These are phyloP conservation scores for Gonatopus flavifemur DNA, from an alignment of 1,140 invertebrate species.

Conservation along the genomic window DNA sequence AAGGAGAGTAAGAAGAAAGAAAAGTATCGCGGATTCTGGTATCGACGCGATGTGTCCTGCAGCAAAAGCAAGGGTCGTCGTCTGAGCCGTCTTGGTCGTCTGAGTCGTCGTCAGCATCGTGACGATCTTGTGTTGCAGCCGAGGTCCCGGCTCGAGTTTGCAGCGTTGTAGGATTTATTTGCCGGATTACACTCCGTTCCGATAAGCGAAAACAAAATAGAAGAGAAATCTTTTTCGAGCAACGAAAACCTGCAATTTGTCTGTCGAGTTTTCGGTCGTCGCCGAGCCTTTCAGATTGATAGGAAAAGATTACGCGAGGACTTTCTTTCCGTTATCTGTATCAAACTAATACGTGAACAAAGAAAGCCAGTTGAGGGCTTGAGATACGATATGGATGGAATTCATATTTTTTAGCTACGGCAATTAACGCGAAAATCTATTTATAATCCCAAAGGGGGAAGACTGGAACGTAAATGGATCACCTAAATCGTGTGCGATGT, in stretches of 20 bases:
- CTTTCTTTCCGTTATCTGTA: not conserved
- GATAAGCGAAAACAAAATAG: slow-evolving; percentile 44
- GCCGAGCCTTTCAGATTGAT: slow-evolving; percentile 39
- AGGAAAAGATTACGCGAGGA: slow-evolving; percentile 37
- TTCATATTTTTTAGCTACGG: no score
- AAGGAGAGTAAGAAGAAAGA: not conserved
- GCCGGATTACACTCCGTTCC: slow-evolving; percentile 36
- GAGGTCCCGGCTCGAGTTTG: no score
- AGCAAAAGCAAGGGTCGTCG: slow-evolving; percentile 5
- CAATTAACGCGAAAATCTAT: not conserved
- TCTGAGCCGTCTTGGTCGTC: not conserved
- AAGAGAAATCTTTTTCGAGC: slow-evolving; percentile 18
- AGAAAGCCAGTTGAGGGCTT: not conserved
- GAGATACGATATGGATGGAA: not conserved
- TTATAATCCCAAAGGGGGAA: not conserved
- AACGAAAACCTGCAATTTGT: slow-evolving; percentile 35
- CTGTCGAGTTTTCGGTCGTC: slow-evolving; percentile 38
- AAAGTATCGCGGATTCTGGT: slow-evolving; percentile 27
- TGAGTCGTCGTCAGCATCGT: not conserved
- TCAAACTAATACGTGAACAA: not conserved
- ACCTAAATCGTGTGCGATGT: not conserved
- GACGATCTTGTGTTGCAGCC: no score
- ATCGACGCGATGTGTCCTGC: slow-evolving; percentile 28
- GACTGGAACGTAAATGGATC: not conserved
- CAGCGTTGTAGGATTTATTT: slow-evolving; percentile 44